Evolutionary conservation across 2,888 invertebrate species (phyloP), one percentile per base, ranked within the genome.

Genomic region (Drosophila nr. medialis): DNA sequence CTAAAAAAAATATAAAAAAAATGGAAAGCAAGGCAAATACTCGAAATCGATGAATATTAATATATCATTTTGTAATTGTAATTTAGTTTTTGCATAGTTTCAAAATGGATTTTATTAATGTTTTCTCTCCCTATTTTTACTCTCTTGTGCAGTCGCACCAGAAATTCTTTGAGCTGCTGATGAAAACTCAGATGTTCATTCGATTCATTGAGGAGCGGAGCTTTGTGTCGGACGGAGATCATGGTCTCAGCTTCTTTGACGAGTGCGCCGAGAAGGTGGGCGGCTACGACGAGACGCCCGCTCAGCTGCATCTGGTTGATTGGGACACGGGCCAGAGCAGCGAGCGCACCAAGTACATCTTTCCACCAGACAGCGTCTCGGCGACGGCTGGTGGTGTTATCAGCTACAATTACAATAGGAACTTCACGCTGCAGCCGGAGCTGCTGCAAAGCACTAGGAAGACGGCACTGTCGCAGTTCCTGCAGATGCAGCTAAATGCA

Each of bases 131-230:
- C 27, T 29, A 3, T 45, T 21, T 6, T 21, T 21, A 32, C 8
- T 45, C 6, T 18, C 49, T 49, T 11, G 11, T 40, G 21, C 91
- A 95, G 95, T 94, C 96, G 27, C 95, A 97, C 89, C 96, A 96
- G 64, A 96, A 98, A 91, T 99, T 99, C 94, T 99, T 97, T 94
- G 95, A 95, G 38, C 94, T 97, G 81, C 94, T 99, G 91, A 96
- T 98, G 95, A 96, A 96, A 87, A 99, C 99, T 1, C 99, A 99
- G 94, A 98, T 98, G 97, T 99, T 99, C 94, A 98, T 98, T 80
- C 96, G 99, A 60, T 99, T 99, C 93, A 99, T 99, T 76, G 99
- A 99, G 93, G 99, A 99, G 93, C 95, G 99, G 27, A 99, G 99
- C 81, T 99, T 99, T 93, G 98, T 99, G 0, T 98, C 98, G n/a